Percentiles rank a stretch among this genome's conserved stretches.
Evolutionary conservation across 1,140 invertebrate genomes (phyloP).

Genomic region (Bursaphelenchus mucronatus): DNA sequence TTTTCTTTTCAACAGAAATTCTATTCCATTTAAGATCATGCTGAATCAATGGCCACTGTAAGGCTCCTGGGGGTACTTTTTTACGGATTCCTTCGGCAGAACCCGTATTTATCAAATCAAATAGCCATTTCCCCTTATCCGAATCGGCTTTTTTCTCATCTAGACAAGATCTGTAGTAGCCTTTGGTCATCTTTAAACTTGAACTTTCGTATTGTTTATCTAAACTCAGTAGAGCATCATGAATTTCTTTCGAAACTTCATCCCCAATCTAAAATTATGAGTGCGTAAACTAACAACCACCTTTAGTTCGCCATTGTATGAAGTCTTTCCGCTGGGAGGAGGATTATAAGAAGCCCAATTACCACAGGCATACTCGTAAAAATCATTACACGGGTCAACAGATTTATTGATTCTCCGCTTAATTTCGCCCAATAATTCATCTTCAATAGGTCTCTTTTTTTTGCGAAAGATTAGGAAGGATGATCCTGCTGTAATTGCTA

Average conservation of each 20-base stretch:
- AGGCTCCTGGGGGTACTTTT: not conserved
- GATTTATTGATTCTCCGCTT: conserved; percentile 9
- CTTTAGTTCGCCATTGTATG: not conserved
- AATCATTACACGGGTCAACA: conserved; percentile 15
- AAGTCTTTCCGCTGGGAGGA: conserved; percentile 1
- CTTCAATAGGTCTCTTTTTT: not conserved
- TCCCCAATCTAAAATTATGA: not conserved
- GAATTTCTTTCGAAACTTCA: conserved; percentile 15
- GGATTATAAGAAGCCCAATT: conserved; percentile 11
- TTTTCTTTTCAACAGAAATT: conserved; percentile 2
- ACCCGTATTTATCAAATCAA: conserved; percentile 1
- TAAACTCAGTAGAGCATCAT: not conserved
- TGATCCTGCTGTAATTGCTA: too few relatives aligned
- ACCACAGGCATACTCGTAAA: conserved; percentile 20
- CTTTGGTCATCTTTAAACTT: conserved; percentile 3
- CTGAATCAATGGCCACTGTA: conserved; percentile 17
- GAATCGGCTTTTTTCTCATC: not conserved
- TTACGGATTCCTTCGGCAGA: not conserved
- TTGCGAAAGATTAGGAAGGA: too few relatives aligned
- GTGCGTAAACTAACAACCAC: too few relatives aligned
- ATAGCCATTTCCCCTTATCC: conserved; percentile 1
- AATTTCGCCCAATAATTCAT: conserved; percentile 2
- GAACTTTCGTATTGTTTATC: not conserved
- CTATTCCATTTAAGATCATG: not conserved
- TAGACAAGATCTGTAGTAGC: not conserved